phyloP scores from a whole-genome alignment of 2,113 vertebrate genomes.

The Scomber japonicus region DNA sequence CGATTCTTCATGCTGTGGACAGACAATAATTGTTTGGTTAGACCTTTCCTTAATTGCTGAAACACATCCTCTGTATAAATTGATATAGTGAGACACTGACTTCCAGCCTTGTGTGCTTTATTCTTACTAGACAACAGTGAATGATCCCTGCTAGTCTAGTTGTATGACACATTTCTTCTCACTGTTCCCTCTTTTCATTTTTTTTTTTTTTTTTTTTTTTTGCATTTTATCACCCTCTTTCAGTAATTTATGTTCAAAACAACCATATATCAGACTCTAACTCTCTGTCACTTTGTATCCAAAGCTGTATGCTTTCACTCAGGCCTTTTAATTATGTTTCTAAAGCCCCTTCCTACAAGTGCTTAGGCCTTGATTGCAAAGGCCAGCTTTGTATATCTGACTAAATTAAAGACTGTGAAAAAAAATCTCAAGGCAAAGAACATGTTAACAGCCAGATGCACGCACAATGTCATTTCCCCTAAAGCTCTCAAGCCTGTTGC shows the following conservation, averaged over 20 bases:
- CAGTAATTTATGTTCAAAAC: conserved; percentile 33
- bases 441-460: conserved; percentile 53
- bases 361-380: conserved; percentile 80
- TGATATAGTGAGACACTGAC: background rate
- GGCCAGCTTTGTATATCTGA: conserved; percentile 78
- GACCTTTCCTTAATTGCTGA: background rate
- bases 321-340: conserved; percentile 76
- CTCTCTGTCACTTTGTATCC: conserved; percentile 63
- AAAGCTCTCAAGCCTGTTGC: conserved; percentile 36
- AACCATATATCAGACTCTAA: conserved; percentile 53
- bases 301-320: conserved; percentile 60
- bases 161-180: conserved; percentile 25
- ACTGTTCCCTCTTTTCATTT: background rate
- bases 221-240: conserved; percentile 33
- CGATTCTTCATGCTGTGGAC: background rate
- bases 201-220: conserved; percentile 7
- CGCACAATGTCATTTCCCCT: conserved; percentile 36
- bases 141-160: conserved; percentile 46
- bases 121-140: background rate
- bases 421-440: conserved; percentile 43
- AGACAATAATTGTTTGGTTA: background rate
- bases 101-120: background rate
- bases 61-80: background rate
- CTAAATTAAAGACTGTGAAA: conserved; percentile 75
- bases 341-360: conserved; percentile 68